Percentiles rank a stretch among this genome's conserved stretches.
Evolutionary conservation across 2,797 vertebrate genomes (phyloP).

Genomic region (Chaetodon trifasciatus): DNA sequence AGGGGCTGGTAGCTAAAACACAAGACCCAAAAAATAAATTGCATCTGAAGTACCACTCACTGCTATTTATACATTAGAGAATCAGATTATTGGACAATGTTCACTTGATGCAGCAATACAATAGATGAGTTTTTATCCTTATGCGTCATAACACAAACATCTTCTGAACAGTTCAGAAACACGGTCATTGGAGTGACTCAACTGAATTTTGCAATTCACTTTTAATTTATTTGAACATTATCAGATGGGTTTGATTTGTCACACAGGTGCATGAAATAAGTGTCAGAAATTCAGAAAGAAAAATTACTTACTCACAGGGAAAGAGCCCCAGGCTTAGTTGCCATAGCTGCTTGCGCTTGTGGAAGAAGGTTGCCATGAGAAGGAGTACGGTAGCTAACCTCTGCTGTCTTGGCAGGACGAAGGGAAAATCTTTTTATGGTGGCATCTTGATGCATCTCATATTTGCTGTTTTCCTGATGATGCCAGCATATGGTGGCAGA

Average conservation of each 20-base stretch:
- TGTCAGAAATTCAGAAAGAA: not conserved
- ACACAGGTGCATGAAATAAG: not conserved
- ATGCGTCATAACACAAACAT: not conserved
- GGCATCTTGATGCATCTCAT: too few species aligned
- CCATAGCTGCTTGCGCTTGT: too few species aligned
- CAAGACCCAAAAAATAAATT: not conserved
- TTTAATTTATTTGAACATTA: not conserved
- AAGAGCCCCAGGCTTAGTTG: too few species aligned
- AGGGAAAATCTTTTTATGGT: too few species aligned
- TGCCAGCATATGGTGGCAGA: too few species aligned
- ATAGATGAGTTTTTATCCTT: not conserved
- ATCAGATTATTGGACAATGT: not conserved
- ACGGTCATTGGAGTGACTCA: not conserved
- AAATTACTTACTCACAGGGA: too few species aligned
- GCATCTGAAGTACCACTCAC: not conserved
- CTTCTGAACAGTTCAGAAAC: not conserved
- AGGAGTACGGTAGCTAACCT: too few species aligned
- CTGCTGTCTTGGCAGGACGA: too few species aligned
- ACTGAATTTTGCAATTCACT: not conserved
- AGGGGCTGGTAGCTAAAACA: not conserved
- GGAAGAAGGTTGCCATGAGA: too few species aligned
- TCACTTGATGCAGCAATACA: not conserved
- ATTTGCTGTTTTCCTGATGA: too few species aligned
- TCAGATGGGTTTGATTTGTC: not conserved
- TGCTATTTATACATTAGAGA: not conserved